Conservation (phyloP, 1,140 invertebrate genomes). For the Drosophila baimaii region DNA sequence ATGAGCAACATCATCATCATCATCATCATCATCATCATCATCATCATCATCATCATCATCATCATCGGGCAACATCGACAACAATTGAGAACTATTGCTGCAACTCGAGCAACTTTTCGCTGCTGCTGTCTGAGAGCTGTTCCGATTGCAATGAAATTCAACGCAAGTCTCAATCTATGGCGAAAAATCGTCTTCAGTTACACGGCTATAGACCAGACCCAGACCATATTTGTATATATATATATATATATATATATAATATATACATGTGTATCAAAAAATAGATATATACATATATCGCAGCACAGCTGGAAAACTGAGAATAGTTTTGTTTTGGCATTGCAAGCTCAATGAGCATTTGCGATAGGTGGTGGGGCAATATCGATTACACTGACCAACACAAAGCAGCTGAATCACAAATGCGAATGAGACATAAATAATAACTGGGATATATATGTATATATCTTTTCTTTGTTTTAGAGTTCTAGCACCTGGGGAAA, state of each 20-base stretch:
- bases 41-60: conserved; percentile 5
- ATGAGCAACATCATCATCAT: neutral
- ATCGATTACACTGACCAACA: conserved; percentile 32
- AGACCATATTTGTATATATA: conserved; percentile 22
- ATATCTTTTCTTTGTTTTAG: neutral
- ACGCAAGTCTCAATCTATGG: conserved; percentile 15
- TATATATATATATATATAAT: neutral
- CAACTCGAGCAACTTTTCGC: conserved; percentile 15
- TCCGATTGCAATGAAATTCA: conserved; percentile 20
- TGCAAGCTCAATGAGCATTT: conserved; percentile 30
- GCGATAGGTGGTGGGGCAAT: conserved; percentile 4
- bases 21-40: conserved; percentile 5
- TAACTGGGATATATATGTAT: too few species aligned
- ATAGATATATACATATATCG: neutral
- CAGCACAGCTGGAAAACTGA: neutral
- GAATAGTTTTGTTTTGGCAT: conserved; percentile 42
- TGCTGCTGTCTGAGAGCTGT: neutral
- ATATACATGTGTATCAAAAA: too few species aligned
- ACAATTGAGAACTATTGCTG: conserved; percentile 9
- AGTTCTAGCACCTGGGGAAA: neutral
- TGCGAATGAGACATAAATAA: neutral
- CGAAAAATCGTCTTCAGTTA: conserved; percentile 38
- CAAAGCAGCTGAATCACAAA: conserved; percentile 11
- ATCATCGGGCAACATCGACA: conserved; percentile 5
- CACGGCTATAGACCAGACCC: conserved; percentile 22